Conservation (phyloP, 2,888 invertebrate genomes). For the Pristionchus arcanus region DNA sequence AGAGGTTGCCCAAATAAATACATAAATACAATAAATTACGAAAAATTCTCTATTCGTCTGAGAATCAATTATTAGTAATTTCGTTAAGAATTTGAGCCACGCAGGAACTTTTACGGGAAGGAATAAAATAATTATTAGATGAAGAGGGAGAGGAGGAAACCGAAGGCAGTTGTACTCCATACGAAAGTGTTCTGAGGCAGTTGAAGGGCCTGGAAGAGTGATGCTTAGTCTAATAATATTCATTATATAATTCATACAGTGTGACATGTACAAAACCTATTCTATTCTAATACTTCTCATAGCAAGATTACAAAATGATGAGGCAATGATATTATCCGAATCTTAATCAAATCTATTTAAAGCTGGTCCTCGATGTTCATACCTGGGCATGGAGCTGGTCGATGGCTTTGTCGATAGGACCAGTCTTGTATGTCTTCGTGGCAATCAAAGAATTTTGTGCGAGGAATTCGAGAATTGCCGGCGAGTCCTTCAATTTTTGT, state of each 20-base stretch:
- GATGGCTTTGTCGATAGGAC: conserved; percentile 19
- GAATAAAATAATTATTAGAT: not conserved
- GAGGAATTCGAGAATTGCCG: conserved; percentile 54
- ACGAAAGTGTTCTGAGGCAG: conserved; percentile 48
- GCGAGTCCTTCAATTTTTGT: conserved; percentile 15
- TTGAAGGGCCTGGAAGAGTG: conserved; percentile 44
- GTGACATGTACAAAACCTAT: too few relatives aligned
- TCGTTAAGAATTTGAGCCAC: not conserved
- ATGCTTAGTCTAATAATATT: too few relatives aligned
- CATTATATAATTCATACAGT: too few relatives aligned
- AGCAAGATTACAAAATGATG: too few relatives aligned
- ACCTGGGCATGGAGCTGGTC: conserved; percentile 43
- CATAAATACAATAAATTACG: not conserved
- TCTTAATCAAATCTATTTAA: too few relatives aligned
- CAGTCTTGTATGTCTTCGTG: conserved; percentile 30
- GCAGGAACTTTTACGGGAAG: not conserved
- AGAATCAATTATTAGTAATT: not conserved
- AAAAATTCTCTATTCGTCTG: not conserved
- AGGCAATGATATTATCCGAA: too few relatives aligned
- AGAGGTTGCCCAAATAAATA: not conserved
- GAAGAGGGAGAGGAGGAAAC: conserved; percentile 31
- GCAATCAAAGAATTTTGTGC: conserved; percentile 46
- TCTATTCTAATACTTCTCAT: not conserved
- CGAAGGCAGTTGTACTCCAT: conserved; percentile 41
- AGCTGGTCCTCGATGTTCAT: not conserved